Evolutionary conservation across 2,797 vertebrate genomes (phyloP).

Genomic region (Danio jaintianensis): DNA sequence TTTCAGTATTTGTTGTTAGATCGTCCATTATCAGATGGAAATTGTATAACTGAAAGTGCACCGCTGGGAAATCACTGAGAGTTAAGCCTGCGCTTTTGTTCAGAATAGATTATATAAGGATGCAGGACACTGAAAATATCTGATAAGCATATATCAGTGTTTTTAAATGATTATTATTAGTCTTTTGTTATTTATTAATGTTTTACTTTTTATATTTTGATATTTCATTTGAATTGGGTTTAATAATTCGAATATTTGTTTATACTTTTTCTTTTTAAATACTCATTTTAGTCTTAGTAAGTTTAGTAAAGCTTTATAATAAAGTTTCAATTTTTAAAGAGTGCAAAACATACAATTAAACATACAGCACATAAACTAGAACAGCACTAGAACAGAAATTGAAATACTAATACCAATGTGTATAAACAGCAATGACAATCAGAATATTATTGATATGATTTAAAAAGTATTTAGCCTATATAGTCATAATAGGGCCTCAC

Average conservation of each 20-base stretch:
- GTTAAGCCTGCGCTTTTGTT: neutral
- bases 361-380: no score
- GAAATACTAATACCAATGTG: no score
- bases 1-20: constrained; percentile 5
- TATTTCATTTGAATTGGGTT: neutral
- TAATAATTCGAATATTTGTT: neutral
- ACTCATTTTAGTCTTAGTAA: no score
- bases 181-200: neutral
- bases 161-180: neutral
- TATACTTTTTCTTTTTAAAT: neutral
- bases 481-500: no score
- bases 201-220: neutral
- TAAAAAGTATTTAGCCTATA: no score
- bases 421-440: no score
- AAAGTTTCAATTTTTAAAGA: no score
- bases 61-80: constrained; percentile 10
- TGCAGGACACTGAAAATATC: neutral
- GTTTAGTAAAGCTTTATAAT: no score
- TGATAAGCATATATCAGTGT: neutral
- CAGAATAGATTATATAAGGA: neutral
- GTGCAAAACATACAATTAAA: no score
- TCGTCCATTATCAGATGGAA: neutral
- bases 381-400: no score
- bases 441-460: no score
- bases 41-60: neutral